phyloP scores from a whole-genome alignment of 2,113 vertebrate genomes.

The Peromyscus leucopus region DNA sequence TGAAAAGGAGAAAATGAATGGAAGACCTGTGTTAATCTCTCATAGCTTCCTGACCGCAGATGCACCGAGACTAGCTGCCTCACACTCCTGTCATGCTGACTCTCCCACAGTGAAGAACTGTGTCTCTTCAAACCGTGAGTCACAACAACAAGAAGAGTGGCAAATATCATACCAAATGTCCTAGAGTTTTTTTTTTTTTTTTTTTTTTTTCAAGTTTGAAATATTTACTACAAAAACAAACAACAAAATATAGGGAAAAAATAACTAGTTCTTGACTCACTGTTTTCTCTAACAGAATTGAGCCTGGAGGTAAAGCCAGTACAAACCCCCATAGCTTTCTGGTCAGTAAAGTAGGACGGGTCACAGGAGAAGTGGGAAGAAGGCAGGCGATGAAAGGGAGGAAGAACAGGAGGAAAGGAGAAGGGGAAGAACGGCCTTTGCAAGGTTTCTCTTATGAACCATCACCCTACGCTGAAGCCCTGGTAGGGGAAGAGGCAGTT shows the following conservation, averaged over 20 bases:
- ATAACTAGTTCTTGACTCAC: background rate
- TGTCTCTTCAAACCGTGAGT: background rate
- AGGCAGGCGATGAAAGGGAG: no score
- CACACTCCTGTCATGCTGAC: background rate
- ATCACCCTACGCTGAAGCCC: background rate
- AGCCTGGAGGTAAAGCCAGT: background rate
- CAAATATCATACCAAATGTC: background rate
- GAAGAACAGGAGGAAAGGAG: background rate
- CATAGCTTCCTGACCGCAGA: background rate
- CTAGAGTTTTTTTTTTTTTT: background rate
- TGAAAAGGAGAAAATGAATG: background rate
- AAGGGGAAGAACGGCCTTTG: background rate
- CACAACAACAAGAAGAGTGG: background rate
- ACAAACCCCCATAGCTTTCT: background rate
- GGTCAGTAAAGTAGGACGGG: background rate
- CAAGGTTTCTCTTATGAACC: background rate
- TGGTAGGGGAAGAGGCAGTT: background rate
- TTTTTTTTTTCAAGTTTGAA: background rate
- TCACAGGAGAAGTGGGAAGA: background rate
- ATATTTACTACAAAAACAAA: slow-evolving; percentile 27
- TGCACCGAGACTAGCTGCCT: background rate
- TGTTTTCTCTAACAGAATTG: background rate
- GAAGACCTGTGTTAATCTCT: background rate
- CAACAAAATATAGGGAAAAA: background rate
- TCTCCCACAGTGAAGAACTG: background rate